A percentile compares a stretch with the other conserved stretches of the same genome.
phyloP scores from a whole-genome alignment of 2,113 vertebrate genomes.

The Clinocottus analis region DNA sequence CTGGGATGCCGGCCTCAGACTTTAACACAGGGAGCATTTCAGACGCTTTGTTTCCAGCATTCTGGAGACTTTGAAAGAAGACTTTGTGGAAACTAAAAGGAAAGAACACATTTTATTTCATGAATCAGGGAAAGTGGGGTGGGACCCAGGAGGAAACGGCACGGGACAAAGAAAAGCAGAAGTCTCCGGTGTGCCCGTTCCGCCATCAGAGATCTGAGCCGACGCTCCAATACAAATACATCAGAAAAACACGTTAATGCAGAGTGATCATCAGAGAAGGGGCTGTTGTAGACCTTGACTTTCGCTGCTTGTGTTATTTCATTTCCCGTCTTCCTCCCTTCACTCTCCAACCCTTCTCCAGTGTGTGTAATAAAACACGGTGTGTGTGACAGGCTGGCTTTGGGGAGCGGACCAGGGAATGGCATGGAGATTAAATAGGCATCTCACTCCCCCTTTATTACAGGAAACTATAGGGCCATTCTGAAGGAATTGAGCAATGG shows the following conservation, averaged over 20 bases:
- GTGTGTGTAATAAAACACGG: slow-evolving; percentile 31
- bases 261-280: not conserved
- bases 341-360: not conserved
- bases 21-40: too few relatives aligned
- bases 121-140: too few relatives aligned
- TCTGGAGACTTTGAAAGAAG: too few relatives aligned
- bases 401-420: slow-evolving; percentile 8
- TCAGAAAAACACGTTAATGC: not conserved
- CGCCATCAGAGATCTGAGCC: too few relatives aligned
- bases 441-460: slow-evolving; percentile 33
- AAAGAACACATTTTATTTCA: too few relatives aligned
- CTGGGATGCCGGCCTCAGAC: too few relatives aligned
- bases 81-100: too few relatives aligned
- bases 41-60: too few relatives aligned
- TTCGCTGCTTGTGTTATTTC: not conserved
- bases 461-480: slow-evolving; percentile 20
- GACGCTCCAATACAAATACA: not conserved
- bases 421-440: slow-evolving; percentile 31
- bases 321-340: not conserved
- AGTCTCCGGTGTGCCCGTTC: too few relatives aligned
- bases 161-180: too few relatives aligned
- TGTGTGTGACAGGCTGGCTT: slow-evolving; percentile 30
- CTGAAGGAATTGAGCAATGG: slow-evolving; percentile 22
- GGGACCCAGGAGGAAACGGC: too few relatives aligned
- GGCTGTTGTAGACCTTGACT: not conserved